Percentiles rank a stretch among this genome's conserved stretches.
Conservation (phyloP, 2,888 invertebrate species). For the Cephus rjabovi region DNA sequence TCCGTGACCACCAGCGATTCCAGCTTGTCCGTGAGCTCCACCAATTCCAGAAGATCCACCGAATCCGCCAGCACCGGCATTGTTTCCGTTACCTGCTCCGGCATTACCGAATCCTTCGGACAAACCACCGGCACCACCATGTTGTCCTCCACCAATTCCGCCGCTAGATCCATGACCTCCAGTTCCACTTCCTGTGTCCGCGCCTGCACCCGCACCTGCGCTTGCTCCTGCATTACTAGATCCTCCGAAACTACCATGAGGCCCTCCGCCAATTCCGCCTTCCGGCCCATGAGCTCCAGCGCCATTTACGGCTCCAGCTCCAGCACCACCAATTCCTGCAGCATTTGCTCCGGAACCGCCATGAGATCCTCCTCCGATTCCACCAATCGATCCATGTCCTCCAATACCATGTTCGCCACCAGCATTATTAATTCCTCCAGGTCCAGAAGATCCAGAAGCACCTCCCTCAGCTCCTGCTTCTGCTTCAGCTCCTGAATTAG, state of each 20-base stretch:
- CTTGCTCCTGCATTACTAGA: background rate
- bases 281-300: no score
- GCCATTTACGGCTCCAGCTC: no score
- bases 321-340: no score
- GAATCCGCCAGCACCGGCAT: background rate
- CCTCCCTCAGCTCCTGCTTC: no score
- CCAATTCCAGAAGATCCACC: constrained; percentile 1
- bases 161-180: no score
- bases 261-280: no score
- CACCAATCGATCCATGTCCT: constrained; percentile 1
- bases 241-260: background rate
- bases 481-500: constrained; percentile 13
- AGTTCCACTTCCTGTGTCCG: no score
- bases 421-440: background rate
- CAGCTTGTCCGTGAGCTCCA: background rate
- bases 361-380: background rate
- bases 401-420: constrained; percentile 8
- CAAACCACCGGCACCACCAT: background rate
- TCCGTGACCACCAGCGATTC: background rate
- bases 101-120: background rate
- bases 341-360: no score
- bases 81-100: background rate
- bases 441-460: background rate
- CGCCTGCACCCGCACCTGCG: no score
- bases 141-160: background rate